Conservation (phyloP, 1,140 invertebrate species). For the Teleopsis dalmanni region DNA sequence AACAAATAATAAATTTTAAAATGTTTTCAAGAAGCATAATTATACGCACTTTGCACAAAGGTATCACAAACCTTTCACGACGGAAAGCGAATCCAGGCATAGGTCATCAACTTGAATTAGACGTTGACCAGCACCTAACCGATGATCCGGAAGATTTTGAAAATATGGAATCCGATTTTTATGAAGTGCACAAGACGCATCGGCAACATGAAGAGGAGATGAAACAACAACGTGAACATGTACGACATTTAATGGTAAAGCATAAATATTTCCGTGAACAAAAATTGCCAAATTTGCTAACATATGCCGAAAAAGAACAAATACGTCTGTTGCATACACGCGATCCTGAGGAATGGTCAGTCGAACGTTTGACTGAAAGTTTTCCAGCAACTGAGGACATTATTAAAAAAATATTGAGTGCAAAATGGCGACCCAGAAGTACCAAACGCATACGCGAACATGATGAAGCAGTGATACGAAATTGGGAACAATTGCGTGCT, state of each 20-base stretch:
- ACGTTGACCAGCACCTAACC: slow-evolving; percentile 11
- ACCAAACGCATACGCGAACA: slow-evolving; percentile 52
- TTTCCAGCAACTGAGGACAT: slow-evolving; percentile 65
- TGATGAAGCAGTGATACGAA: slow-evolving; percentile 56
- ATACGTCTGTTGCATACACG: slow-evolving; percentile 61
- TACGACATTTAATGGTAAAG: slow-evolving; percentile 55
- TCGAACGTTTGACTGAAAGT: slow-evolving; percentile 63
- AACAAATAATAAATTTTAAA: background rate
- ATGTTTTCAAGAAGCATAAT: background rate
- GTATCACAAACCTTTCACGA: background rate
- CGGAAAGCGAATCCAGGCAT: slow-evolving; percentile 21
- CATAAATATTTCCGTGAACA: slow-evolving; percentile 67
- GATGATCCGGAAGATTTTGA: slow-evolving; percentile 43
- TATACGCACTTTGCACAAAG: background rate
- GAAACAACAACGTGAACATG: slow-evolving; percentile 36
- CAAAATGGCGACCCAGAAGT: slow-evolving; percentile 54
- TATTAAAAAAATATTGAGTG: slow-evolving; percentile 54
- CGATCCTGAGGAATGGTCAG: slow-evolving; percentile 65
- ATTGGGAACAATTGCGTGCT: slow-evolving; percentile 57
- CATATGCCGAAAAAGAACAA: slow-evolving; percentile 75
- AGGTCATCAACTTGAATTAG: slow-evolving; percentile 23
- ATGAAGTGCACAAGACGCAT: slow-evolving; percentile 37
- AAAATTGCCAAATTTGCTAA: slow-evolving; percentile 64
- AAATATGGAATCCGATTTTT: slow-evolving; percentile 49
- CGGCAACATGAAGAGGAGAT: slow-evolving; percentile 43